Base-by-base conservation (phyloP, 1,140 invertebrate species). In the Heliconius nattereri region DNA sequence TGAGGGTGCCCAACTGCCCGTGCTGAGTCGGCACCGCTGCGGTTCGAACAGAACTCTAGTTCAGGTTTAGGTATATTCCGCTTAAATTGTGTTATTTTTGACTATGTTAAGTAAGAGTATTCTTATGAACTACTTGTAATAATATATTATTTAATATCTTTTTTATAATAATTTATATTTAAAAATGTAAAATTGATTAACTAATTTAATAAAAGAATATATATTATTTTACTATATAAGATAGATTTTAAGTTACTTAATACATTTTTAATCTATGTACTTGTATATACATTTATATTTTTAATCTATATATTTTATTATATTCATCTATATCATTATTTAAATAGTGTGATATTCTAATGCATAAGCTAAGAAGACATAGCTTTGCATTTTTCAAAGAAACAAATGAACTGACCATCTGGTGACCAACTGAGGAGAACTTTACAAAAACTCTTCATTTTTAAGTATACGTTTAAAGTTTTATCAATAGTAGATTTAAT, bases 341-440 rank as follows among this genome's bases (percentile, higher is more conserved):
- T 23, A 52, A 7, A 13, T 26, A 26, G 3, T 66, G 60, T 66
- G 9, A 5, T 26, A 11, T 60, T 60, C 3, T 60, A 26, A 26
- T 60, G n/a, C 9, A 66, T 7, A 29, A 66, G 23, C 11, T 5
- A 66, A 66, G n/a, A 66, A 13, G 3, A 26, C 60, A 66, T 7
- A 66, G 26, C 11, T 66, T 26, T 66, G 11, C 60, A 66, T 66
- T 66, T 26, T 66, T 66, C 60, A 16, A 71, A 70, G n/a, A 78
- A 83, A 87, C 81, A 84, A 87, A 75, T 79, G 76, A 81, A 79
- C 45, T 91, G 88, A 81, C 80, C 80, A 93, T 92, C 83, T 93
- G 91, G 87, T 91, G 85, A 85, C 88, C 91, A 93, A 90, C 84
- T 92, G 91, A 60, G 71, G 20, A 52, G 54, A 37, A 71, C 8